Percentiles rank a stretch among this genome's conserved stretches.
These are phyloP conservation scores for Ciconia nigra DNA, from an alignment of 2,797 vertebrate genomes.

Conservation along the genomic window DNA sequence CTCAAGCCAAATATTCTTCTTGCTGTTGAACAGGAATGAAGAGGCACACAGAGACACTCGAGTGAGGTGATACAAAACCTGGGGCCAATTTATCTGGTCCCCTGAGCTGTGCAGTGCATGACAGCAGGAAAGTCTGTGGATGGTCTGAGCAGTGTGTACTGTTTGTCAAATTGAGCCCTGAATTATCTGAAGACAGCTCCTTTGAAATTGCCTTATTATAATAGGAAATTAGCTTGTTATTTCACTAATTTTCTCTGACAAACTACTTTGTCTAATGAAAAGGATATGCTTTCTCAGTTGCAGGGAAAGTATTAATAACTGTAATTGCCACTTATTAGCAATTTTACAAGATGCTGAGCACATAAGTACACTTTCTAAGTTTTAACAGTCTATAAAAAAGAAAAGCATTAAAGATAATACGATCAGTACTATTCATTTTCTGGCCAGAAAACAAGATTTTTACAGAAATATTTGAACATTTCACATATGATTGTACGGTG, in stretches of 20 bases:
- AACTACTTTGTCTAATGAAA: not conserved
- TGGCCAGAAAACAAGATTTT: not conserved
- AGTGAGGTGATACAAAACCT: not conserved
- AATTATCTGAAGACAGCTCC: not conserved
- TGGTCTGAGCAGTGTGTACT: not conserved
- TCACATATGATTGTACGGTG: not conserved
- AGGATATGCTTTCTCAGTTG: not conserved
- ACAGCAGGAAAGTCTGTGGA: not conserved
- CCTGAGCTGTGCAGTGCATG: not conserved
- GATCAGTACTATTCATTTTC: not conserved
- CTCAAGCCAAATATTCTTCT: not conserved
- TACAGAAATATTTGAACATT: not conserved
- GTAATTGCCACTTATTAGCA: constrained; percentile 24
- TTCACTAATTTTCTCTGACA: constrained; percentile 1
- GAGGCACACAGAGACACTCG: not conserved
- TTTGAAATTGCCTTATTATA: not conserved
- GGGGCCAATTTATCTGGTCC: too few species aligned
- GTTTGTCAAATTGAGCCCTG: not conserved
- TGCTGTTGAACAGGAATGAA: not conserved
- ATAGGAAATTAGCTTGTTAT: not conserved
- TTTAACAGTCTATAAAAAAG: not conserved
- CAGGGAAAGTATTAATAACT: constrained; percentile 24
- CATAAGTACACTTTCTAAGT: not conserved
- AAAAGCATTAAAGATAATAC: not conserved
- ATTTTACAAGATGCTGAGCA: constrained; percentile 45